These are phyloP conservation scores for Melanophora roralis DNA, from an alignment of 2,888 invertebrate species.

Conservation along the genomic window DNA sequence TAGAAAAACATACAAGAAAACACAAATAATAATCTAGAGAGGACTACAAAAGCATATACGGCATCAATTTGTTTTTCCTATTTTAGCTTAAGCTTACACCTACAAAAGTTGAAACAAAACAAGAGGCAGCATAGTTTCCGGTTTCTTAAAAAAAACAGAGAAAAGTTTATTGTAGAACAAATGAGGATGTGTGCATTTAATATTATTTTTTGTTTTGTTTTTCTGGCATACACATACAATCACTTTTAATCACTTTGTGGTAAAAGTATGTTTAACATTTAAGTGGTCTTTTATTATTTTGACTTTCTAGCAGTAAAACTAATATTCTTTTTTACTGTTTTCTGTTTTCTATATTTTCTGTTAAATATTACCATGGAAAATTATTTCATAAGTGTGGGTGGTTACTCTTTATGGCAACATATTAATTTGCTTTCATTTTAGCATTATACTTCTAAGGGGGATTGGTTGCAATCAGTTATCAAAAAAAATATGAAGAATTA, in stretches of 20 bases:
- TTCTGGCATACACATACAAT: constrained; percentile 41
- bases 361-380: constrained; percentile 41
- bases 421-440: not conserved
- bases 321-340: not conserved
- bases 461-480: not conserved
- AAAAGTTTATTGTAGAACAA: too few species aligned
- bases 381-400: constrained; percentile 39
- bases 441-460: not conserved
- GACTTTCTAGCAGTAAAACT: constrained; percentile 1
- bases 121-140: too few species aligned
- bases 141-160: too few species aligned
- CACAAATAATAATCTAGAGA: not conserved
- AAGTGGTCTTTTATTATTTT: constrained; percentile 54
- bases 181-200: not conserved
- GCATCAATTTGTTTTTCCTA: not conserved
- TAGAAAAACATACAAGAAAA: not conserved
- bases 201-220: not conserved
- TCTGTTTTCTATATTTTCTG: constrained; percentile 24
- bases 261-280: constrained; percentile 12
- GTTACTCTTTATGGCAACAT: constrained; percentile 39
- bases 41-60: not conserved
- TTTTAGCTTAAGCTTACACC: not conserved
- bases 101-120: not conserved
- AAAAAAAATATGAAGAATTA: not conserved
- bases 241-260: constrained; percentile 59